Evolutionary conservation across 2,797 vertebrate species (phyloP).

Genomic region (Poeciliopsis turneri): DNA sequence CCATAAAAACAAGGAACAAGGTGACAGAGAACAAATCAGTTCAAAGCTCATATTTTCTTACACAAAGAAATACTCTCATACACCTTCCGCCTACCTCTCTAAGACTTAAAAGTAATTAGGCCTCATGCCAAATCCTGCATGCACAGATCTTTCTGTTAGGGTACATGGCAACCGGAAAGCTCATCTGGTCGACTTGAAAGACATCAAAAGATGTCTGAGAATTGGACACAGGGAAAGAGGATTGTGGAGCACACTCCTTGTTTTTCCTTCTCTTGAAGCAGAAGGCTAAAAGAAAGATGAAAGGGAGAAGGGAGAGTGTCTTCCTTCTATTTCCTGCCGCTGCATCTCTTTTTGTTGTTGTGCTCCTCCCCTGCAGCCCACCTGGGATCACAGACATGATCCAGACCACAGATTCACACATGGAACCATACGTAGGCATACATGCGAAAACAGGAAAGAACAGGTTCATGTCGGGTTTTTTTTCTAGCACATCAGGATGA

Average conservation of each 20-base stretch:
- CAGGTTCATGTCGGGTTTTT: background rate
- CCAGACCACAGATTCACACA: conserved; percentile 30
- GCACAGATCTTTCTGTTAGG: conserved; percentile 38
- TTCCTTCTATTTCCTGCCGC: conserved; percentile 62
- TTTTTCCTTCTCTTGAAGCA: conserved; percentile 55
- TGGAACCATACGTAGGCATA: background rate
- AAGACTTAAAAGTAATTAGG: conserved; percentile 73
- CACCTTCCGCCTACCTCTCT: conserved; percentile 64
- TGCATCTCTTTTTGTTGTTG: conserved; percentile 52
- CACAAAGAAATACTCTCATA: conserved; percentile 45
- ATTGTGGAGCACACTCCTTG: conserved; percentile 15
- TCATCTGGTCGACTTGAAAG: conserved; percentile 74
- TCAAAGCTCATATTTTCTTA: conserved; percentile 53
- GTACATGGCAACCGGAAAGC: conserved; percentile 63
- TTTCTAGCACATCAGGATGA: background rate
- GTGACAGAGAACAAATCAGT: conserved; percentile 42
- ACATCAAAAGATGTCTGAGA: conserved; percentile 76
- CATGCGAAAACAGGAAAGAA: background rate
- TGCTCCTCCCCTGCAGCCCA: conserved; percentile 62
- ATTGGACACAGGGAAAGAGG: conserved; percentile 21
- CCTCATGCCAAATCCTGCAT: conserved; percentile 43
- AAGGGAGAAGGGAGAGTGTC: conserved; percentile 68
- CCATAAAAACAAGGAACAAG: conserved; percentile 38
- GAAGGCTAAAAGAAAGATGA: conserved; percentile 77
- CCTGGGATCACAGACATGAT: conserved; percentile 68